Evolutionary conservation across 2,888 invertebrate species (phyloP).

Genomic region (Oasisia sp.): DNA sequence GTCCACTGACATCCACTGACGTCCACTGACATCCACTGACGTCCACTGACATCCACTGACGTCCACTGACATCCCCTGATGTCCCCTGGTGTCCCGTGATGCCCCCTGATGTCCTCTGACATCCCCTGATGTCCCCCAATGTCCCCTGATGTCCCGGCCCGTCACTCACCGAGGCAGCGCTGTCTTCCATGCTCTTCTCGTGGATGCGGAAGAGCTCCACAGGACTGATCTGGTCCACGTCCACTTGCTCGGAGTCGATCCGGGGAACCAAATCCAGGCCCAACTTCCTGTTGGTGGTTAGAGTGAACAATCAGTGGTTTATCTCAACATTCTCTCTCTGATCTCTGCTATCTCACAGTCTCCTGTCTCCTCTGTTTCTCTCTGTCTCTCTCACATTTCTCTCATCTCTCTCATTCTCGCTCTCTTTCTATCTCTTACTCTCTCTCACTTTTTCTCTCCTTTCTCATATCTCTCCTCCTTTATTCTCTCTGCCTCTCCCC

Average conservation of each 20-base stretch:
- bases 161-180: background rate
- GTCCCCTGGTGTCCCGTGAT: no score
- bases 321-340: background rate
- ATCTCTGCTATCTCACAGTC: background rate
- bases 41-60: no score
- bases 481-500: background rate
- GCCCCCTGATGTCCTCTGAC: no score
- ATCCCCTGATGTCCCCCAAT: no score
- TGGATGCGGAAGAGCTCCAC: constrained; percentile 81
- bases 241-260: constrained; percentile 87
- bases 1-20: no score
- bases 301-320: constrained; percentile 46
- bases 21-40: no score
- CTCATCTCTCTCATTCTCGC: background rate
- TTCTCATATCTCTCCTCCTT: background rate
- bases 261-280: constrained; percentile 92
- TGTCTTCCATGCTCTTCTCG: constrained; percentile 65
- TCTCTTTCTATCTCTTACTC: no score
- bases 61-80: no score
- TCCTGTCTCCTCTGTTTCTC: no score
- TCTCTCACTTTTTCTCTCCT: background rate
- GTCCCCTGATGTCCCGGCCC: background rate
- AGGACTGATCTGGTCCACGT: constrained; percentile 87
- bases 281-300: constrained; percentile 77
- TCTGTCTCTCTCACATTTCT: background rate